These are phyloP conservation scores for Geococcyx californianus DNA, from an alignment of 2,113 vertebrate genomes.

Conservation along the genomic window DNA sequence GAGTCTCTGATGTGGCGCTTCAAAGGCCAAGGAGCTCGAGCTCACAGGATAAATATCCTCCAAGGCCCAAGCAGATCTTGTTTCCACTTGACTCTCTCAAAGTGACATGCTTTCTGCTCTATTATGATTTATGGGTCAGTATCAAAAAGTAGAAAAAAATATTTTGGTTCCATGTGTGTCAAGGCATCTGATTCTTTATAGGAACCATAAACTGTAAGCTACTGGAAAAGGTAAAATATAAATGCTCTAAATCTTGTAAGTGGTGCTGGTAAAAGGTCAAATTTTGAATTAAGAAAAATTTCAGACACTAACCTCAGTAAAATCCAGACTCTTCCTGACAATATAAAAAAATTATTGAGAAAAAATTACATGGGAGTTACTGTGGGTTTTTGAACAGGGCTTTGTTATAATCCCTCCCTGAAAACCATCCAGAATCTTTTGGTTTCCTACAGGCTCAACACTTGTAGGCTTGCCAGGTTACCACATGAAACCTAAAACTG, in stretches of 20 bases:
- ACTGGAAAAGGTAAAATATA: not conserved
- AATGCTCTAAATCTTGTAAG: not conserved
- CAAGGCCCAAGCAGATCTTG: not conserved
- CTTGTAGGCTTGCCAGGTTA: constrained; percentile 30
- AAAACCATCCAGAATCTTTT: not conserved
- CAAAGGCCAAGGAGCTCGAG: not conserved
- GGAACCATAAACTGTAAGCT: not conserved
- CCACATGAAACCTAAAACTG: constrained; percentile 24
- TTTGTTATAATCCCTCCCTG: not conserved
- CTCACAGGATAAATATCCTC: not conserved
- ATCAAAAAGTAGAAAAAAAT: not conserved
- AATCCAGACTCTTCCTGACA: not conserved
- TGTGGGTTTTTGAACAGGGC: not conserved
- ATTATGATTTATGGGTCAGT: not conserved
- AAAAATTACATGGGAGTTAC: not conserved
- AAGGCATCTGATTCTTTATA: not conserved
- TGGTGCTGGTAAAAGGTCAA: not conserved
- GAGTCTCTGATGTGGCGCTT: not conserved
- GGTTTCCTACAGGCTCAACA: not conserved
- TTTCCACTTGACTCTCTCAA: not conserved
- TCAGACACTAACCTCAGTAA: not conserved
- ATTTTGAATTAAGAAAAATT: not conserved
- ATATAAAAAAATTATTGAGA: not conserved
- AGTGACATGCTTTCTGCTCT: not conserved
- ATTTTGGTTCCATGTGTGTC: not conserved